phyloP scores from a whole-genome alignment of 2,113 vertebrate species.

The Cryptomyrus ogoouensis region DNA sequence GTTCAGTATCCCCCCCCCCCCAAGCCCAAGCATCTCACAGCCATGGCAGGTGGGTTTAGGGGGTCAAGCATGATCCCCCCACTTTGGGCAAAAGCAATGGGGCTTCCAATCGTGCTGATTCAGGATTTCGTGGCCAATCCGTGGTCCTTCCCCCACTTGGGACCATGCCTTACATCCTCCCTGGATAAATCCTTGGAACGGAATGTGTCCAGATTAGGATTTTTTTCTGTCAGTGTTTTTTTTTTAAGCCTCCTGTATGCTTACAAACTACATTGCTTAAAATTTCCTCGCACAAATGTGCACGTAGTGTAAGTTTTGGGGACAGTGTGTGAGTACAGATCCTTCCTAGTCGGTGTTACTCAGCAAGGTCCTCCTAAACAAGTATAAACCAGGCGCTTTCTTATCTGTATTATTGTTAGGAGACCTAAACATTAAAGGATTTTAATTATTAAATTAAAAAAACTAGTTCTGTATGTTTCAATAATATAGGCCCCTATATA shows the following conservation, averaged over 20 bases:
- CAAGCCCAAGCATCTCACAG: not conserved
- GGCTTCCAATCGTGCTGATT: not conserved
- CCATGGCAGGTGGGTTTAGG: not conserved
- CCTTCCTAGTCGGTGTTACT: not conserved
- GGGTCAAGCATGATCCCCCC: not conserved
- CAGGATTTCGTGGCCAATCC: not conserved
- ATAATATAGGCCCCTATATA: not conserved
- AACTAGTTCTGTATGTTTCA: not conserved
- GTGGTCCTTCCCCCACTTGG: not conserved
- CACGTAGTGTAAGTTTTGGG: not conserved
- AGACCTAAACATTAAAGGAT: not conserved
- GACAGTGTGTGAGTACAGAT: not conserved
- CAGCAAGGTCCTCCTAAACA: not conserved
- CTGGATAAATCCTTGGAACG: not conserved
- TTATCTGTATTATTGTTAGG: not conserved
- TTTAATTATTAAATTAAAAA: not conserved
- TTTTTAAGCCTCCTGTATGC: not conserved
- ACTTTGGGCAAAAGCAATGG: not conserved
- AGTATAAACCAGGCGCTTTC: not conserved
- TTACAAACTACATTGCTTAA: not conserved
- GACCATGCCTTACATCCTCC: not conserved
- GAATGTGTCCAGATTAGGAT: not conserved
- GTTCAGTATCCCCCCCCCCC: not conserved
- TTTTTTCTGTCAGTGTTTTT: not conserved
- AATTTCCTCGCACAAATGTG: not conserved